Evolutionary conservation across 2,797 vertebrate genomes (phyloP).

Genomic region (Gouania willdenowi): DNA sequence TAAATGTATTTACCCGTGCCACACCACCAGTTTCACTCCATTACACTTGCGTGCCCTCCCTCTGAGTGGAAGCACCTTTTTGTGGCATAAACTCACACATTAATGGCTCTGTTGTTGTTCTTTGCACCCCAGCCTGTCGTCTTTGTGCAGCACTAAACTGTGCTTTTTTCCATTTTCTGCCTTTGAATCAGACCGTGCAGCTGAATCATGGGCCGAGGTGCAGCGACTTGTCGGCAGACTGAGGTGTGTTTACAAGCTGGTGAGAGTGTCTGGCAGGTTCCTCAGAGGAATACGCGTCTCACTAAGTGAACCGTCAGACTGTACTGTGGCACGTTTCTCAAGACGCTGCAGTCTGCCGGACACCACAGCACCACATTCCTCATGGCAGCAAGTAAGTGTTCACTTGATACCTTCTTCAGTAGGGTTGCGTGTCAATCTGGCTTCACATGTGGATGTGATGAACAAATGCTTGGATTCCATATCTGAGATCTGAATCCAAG

Average conservation of each 20-base stretch:
- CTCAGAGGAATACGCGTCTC: slow-evolving; percentile 8
- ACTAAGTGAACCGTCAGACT: slow-evolving; percentile 35
- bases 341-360: slow-evolving; percentile 37
- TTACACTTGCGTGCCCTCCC: slow-evolving; percentile 2
- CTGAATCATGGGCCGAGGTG: not conserved
- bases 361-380: slow-evolving; percentile 60
- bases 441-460: slow-evolving; percentile 50
- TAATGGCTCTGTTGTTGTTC: slow-evolving; percentile 23
- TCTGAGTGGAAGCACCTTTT: slow-evolving; percentile 16
- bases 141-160: slow-evolving; percentile 4
- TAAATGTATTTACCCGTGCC: too few relatives aligned
- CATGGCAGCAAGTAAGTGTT: slow-evolving; percentile 49
- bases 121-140: slow-evolving; percentile 1
- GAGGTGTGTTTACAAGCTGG: slow-evolving; percentile 38
- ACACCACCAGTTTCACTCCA: not conserved
- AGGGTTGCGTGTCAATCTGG: slow-evolving; percentile 31
- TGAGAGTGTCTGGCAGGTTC: slow-evolving; percentile 29
- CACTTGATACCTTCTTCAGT: slow-evolving; percentile 53
- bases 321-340: slow-evolving; percentile 38
- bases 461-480: slow-evolving; percentile 29
- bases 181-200: slow-evolving; percentile 2
- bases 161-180: not conserved
- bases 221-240: not conserved
- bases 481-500: slow-evolving; percentile 12
- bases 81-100: slow-evolving; percentile 26